Evolutionary conservation across 2,888 invertebrate genomes (phyloP).

Genomic region (Eurytoma adleriae): DNA sequence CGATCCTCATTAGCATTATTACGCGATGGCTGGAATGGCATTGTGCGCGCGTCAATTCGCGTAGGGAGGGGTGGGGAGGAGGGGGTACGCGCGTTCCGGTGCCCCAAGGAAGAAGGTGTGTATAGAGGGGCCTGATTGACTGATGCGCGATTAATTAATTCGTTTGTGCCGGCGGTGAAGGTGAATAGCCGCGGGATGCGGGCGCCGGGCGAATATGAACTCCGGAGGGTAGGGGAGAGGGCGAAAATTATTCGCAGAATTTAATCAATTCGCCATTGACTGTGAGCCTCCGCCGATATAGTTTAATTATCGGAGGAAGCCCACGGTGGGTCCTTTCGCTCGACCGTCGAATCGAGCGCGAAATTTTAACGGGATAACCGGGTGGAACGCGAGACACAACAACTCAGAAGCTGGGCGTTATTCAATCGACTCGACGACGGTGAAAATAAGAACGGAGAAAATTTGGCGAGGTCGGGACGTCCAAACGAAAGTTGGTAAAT

Average conservation of each 20-base stretch:
- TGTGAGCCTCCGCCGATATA: background rate
- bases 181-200: conserved; percentile 6
- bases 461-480: background rate
- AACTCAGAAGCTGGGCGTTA: too few relatives aligned
- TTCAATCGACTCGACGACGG: too few relatives aligned
- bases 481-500: too few relatives aligned
- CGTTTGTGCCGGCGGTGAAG: conserved; percentile 6
- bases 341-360: too few relatives aligned
- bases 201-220: background rate
- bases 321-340: too few relatives aligned
- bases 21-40: conserved; percentile 19
- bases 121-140: background rate
- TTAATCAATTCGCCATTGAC: conserved; percentile 29
- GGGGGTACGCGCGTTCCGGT: conserved; percentile 2
- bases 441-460: background rate
- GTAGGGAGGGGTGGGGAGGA: background rate
- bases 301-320: background rate
- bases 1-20: conserved; percentile 54
- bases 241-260: conserved; percentile 11
- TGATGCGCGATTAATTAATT: conserved; percentile 43
- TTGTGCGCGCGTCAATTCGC: conserved; percentile 30
- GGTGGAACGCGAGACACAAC: too few relatives aligned
- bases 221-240: background rate
- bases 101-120: conserved; percentile 13
- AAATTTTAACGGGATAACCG: too few relatives aligned